Conservation (phyloP, 2,888 invertebrate species). For the Noctua pronuba region DNA sequence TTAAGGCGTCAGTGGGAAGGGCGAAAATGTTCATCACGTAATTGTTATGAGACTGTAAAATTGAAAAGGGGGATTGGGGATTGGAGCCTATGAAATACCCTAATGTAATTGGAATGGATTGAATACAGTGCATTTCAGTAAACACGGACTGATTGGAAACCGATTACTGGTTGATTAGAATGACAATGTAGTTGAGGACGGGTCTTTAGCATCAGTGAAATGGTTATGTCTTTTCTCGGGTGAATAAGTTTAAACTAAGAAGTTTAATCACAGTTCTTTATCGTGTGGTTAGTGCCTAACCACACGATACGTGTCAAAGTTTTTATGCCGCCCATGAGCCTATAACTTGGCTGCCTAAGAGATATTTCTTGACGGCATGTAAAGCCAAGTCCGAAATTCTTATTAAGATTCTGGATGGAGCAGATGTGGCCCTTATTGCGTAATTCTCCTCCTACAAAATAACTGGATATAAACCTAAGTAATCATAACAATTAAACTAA, state of each 20-base stretch:
- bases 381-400: neutral
- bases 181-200: slow-evolving; percentile 22
- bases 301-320: no score
- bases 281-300: no score
- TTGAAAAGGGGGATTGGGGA: slow-evolving; percentile 50
- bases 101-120: slow-evolving; percentile 58
- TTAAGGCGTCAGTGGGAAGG: slow-evolving; percentile 34
- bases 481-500: slow-evolving; percentile 35
- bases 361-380: no score
- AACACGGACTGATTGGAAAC: slow-evolving; percentile 24
- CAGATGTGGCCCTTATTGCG: neutral
- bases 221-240: neutral
- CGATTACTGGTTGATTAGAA: slow-evolving; percentile 34
- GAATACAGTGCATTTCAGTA: slow-evolving; percentile 51
- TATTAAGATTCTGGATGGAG: neutral
- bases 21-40: slow-evolving; percentile 55
- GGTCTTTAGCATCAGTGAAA: neutral
- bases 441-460: neutral
- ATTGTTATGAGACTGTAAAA: slow-evolving; percentile 58
- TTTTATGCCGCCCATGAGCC: no score
- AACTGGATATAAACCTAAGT: slow-evolving; percentile 19
- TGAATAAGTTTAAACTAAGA: neutral
- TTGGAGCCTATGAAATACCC: slow-evolving; percentile 39
- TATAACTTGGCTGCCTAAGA: no score
- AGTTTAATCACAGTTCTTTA: no score